These are phyloP conservation scores for Molossus molossus DNA, from an alignment of 2,797 vertebrate species.

Conservation along the genomic window DNA sequence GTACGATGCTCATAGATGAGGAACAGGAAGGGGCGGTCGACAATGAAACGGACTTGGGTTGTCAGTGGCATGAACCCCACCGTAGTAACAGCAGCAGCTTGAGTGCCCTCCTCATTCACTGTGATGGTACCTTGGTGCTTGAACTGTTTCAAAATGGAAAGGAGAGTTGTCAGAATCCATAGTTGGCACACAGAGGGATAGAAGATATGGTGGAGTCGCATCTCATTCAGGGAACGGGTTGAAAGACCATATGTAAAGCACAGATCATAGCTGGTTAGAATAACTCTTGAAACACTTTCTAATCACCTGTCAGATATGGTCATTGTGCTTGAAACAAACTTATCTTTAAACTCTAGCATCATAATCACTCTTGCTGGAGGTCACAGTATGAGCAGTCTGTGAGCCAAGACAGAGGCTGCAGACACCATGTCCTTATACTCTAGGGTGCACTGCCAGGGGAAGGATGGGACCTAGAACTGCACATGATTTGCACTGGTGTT, in stretches of 20 bases:
- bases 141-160: slow-evolving; percentile 90
- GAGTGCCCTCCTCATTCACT: slow-evolving; percentile 98
- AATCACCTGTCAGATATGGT: not conserved
- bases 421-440: not conserved
- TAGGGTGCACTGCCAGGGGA: not conserved
- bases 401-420: not conserved
- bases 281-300: not conserved
- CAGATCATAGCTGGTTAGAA: not conserved
- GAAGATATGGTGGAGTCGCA: not conserved
- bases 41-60: slow-evolving; percentile 94
- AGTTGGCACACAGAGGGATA: not conserved
- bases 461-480: not conserved
- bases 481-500: not conserved
- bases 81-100: slow-evolving; percentile 95
- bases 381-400: not conserved
- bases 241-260: not conserved
- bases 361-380: not conserved
- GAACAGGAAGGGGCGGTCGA: slow-evolving; percentile 97
- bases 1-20: slow-evolving; percentile 98
- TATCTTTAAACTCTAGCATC: not conserved
- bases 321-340: not conserved
- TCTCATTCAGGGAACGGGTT: not conserved
- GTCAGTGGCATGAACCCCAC: slow-evolving; percentile 98
- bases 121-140: slow-evolving; percentile 98
- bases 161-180: not conserved